A percentile compares a stretch with the other conserved stretches of the same genome.
phyloP scores from a whole-genome alignment of 1,140 invertebrate species.

The Parasteatoda tepidariorum region DNA sequence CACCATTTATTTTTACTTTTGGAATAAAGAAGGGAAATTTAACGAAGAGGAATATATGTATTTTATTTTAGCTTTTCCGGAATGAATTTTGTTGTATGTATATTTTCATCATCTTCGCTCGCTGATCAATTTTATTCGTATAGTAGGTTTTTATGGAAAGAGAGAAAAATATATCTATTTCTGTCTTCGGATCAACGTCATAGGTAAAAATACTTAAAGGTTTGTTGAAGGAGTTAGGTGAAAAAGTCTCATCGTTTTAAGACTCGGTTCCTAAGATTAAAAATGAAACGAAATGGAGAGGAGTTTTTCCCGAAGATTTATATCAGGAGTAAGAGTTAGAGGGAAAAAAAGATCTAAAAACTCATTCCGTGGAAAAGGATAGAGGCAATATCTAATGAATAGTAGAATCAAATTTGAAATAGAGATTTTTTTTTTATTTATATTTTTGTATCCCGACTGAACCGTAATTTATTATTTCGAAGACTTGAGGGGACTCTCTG shows the following conservation, averaged over 20 bases:
- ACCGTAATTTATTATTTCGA: constrained; percentile 58
- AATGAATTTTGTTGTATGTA: neutral
- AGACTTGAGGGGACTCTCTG: neutral
- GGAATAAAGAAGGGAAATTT: neutral
- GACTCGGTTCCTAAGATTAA: constrained; percentile 37
- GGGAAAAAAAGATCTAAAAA: constrained; percentile 39
- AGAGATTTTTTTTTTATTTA: constrained; percentile 53
- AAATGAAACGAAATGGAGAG: neutral
- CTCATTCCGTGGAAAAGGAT: constrained; percentile 43
- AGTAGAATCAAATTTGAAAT: constrained; percentile 61
- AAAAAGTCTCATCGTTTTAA: constrained; percentile 36
- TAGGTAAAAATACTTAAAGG: neutral
- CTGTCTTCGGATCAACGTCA: neutral
- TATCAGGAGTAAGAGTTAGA: constrained; percentile 58
- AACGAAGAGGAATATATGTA: neutral
- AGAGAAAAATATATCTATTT: neutral
- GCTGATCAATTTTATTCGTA: neutral
- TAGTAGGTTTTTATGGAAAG: neutral
- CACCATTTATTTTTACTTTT: too few relatives aligned
- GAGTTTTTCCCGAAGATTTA: constrained; percentile 51
- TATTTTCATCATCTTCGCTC: neutral
- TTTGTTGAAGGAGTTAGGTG: constrained; percentile 40
- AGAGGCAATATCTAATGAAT: constrained; percentile 59
- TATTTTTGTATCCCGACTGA: constrained; percentile 43
- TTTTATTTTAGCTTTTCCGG: neutral